Percentiles rank a stretch among this genome's conserved stretches.
These are phyloP conservation scores for Pleuronectes platessa DNA, from an alignment of 2,113 vertebrate species.

Conservation along the genomic window DNA sequence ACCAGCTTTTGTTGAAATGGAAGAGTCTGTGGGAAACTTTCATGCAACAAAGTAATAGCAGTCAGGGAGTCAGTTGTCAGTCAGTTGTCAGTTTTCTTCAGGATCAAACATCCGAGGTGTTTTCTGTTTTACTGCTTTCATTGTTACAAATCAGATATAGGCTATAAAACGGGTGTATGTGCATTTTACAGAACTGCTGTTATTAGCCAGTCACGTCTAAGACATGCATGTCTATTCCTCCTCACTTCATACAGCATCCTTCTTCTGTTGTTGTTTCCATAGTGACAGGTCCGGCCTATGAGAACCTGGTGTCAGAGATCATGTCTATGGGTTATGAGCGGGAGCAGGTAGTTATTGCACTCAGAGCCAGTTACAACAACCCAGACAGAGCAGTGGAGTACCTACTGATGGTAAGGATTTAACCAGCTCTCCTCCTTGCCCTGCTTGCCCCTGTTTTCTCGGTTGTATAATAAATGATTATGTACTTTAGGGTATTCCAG, in stretches of 20 bases:
- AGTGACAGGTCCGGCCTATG: conserved; percentile 85
- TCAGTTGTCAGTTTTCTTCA: too few species aligned
- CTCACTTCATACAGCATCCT: conserved; percentile 3
- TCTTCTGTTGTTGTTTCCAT: conserved; percentile 5
- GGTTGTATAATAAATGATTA: conserved; percentile 8
- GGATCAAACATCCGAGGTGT: too few species aligned
- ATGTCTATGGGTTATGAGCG: conserved; percentile 85
- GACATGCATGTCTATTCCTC: not conserved
- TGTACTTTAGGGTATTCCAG: conserved; percentile 75
- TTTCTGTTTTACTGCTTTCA: too few species aligned
- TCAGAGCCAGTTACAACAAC: conserved; percentile 84
- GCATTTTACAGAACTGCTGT: not conserved
- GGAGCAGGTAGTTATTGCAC: conserved; percentile 80
- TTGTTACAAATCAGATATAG: too few species aligned
- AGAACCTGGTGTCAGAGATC: conserved; percentile 84
- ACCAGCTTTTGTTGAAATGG: too few species aligned
- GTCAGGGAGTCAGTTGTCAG: too few species aligned
- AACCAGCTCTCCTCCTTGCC: not conserved
- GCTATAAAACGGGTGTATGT: too few species aligned
- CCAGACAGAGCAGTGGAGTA: conserved; percentile 86
- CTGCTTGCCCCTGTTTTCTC: not conserved
- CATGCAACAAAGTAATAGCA: too few species aligned
- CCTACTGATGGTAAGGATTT: conserved; percentile 79
- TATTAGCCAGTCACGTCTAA: not conserved
- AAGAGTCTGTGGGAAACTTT: too few species aligned